A percentile compares a stretch with the other conserved stretches of the same genome.
phyloP scores from a whole-genome alignment of 2,888 invertebrate species.

The Xylocampa areola region DNA sequence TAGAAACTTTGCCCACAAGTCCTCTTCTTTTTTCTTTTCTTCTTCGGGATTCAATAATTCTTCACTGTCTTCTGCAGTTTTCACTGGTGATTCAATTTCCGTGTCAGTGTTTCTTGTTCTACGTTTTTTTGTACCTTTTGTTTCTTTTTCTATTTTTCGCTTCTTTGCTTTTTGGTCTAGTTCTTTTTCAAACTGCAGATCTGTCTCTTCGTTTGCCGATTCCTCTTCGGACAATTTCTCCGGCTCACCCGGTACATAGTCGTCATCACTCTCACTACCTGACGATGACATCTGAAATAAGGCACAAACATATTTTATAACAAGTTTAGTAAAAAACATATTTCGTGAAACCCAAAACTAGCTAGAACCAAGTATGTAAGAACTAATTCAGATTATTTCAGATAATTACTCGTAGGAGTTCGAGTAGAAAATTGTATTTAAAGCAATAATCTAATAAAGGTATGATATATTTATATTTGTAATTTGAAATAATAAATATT shows the following conservation, averaged over 20 bases:
- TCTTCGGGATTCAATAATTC: slow-evolving; percentile 88
- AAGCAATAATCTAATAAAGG: too few relatives aligned
- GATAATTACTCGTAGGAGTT: too few relatives aligned
- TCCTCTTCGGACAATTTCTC: slow-evolving; percentile 92
- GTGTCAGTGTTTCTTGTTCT: slow-evolving; percentile 65
- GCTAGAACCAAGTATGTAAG: too few relatives aligned
- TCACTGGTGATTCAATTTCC: slow-evolving; percentile 66
- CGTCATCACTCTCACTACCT: slow-evolving; percentile 94
- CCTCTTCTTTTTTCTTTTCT: slow-evolving; percentile 93
- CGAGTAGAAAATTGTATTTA: too few relatives aligned
- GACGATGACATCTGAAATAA: slow-evolving; percentile 89
- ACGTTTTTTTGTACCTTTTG: slow-evolving; percentile 72
- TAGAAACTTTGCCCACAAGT: slow-evolving; percentile 94
- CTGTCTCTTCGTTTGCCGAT: slow-evolving; percentile 91
- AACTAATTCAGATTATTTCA: too few relatives aligned
- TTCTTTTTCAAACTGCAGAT: slow-evolving; percentile 88
- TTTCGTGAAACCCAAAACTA: too few relatives aligned
- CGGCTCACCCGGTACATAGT: slow-evolving; percentile 92
- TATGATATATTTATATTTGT: too few relatives aligned
- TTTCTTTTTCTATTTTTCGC: slow-evolving; percentile 69
- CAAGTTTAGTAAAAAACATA: background rate
- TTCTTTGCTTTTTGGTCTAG: slow-evolving; percentile 75
- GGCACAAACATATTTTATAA: background rate
- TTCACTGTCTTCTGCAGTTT: slow-evolving; percentile 61
- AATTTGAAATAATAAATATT: too few relatives aligned